phyloP scores from a whole-genome alignment of 2,888 invertebrate species.

The Nomada fabriciana region DNA sequence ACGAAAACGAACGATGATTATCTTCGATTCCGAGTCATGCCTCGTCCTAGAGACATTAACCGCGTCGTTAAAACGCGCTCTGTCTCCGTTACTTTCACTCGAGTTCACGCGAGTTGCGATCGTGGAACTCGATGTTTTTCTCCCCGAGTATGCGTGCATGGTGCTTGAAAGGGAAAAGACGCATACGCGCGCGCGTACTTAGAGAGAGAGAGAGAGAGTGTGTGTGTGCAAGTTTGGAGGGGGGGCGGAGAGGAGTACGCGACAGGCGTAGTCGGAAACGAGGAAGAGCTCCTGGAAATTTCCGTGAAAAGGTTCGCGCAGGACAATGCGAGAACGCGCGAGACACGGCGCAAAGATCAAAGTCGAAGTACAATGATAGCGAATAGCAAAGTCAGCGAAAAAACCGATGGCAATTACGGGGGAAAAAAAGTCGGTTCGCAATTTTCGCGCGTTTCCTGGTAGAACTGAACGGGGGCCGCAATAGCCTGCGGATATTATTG shows the following conservation, averaged over 20 bases:
- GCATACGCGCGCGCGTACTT: not conserved
- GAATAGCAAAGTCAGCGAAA: not conserved
- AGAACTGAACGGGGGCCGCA: not conserved
- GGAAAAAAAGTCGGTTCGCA: not conserved
- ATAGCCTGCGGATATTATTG: constrained; percentile 52
- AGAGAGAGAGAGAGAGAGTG: not conserved
- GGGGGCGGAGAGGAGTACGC: not conserved
- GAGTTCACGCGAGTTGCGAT: constrained; percentile 4
- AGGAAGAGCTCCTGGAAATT: not conserved
- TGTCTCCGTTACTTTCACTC: constrained; percentile 59
- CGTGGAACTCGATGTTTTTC: constrained; percentile 17
- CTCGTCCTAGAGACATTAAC: not conserved
- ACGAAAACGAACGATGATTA: not conserved
- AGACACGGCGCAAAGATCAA: not conserved
- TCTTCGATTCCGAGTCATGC: not conserved
- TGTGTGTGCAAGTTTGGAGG: not conserved
- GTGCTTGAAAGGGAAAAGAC: not conserved
- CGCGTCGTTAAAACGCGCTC: not conserved
- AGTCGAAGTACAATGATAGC: not conserved
- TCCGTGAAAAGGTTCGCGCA: not conserved
- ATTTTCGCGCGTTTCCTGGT: not conserved
- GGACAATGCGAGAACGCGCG: not conserved
- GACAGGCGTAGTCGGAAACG: not conserved
- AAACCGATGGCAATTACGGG: not conserved
- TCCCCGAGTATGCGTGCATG: not conserved